phyloP scores from a whole-genome alignment of 1,140 invertebrate species.

The Megalopta genalis region DNA sequence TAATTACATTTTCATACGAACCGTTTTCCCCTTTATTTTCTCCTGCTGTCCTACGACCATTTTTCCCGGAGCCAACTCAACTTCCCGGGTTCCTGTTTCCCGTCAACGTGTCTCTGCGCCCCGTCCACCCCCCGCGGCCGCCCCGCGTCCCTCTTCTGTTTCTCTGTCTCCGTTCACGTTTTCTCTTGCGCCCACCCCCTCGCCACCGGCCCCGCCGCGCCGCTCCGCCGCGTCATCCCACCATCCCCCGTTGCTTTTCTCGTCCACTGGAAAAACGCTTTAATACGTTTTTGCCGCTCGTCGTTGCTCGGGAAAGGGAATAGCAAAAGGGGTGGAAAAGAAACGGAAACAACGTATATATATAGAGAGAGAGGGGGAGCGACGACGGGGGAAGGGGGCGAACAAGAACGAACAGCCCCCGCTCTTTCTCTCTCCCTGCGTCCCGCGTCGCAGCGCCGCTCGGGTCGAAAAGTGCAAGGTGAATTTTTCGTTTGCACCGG shows the following conservation, averaged over 20 bases:
- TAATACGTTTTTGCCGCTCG: constrained; percentile 62
- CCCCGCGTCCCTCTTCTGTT: constrained; percentile 46
- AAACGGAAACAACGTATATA: neutral
- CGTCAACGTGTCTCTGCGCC: constrained; percentile 48
- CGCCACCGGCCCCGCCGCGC: neutral
- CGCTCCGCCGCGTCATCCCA: neutral
- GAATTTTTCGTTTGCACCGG: constrained; percentile 49
- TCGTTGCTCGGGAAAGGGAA: constrained; percentile 37
- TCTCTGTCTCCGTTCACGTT: constrained; percentile 38
- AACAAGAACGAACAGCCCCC: constrained; percentile 35
- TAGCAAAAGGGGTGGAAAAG: neutral
- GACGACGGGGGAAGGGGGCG: neutral
- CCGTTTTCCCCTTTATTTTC: constrained; percentile 75
- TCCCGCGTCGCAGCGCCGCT: neutral
- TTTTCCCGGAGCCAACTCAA: constrained; percentile 64
- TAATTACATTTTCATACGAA: constrained; percentile 78
- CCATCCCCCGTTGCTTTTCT: constrained; percentile 33
- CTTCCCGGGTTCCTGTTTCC: constrained; percentile 38
- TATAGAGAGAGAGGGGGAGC: neutral
- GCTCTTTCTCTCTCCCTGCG: neutral
- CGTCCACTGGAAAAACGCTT: constrained; percentile 62
- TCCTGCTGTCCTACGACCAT: constrained; percentile 64
- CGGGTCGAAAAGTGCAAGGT: constrained; percentile 52
- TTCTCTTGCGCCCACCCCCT: neutral
- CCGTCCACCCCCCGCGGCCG: neutral